Base-by-base conservation (phyloP, 23 tunicate species). In the Styela plicata region DNA sequence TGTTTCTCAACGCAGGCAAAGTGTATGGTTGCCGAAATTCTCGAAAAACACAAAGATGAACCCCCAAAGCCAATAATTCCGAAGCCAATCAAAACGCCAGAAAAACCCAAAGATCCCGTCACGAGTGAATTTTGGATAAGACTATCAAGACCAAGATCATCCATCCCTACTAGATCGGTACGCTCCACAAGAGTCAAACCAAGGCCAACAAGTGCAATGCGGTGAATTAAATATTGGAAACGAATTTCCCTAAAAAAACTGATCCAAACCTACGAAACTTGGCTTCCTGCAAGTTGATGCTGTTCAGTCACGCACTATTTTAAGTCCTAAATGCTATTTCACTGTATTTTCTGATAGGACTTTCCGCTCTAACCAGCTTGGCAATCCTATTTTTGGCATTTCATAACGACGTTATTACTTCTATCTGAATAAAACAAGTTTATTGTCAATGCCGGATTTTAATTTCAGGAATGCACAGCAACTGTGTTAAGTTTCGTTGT, bases 1-100 rank as follows among this genome's bases (percentile, higher is more conserved):
- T n/a, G n/a, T n/a, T n/a, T 44, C 57, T 44, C 13, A 7, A 10
- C 5, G 29, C 78, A 86, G 90, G 78, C 90, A 33, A 80, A 86
- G 27, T 86, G 90, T 64, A 80, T 86, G 85, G 65, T 65, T 1
- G 31, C 36, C n/a, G 90, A 86, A 73, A 85, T 86, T 23, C 52
- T 86, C 26, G 84, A 33, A 20, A 53, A 85, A 5, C 68, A 86
- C 34, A 75, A 83, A 30, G 74, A 64, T 57, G 85, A 70, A 32
- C 79, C 66, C 36, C 33, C 33, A 23, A 82, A 52, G 22, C 65
- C 31, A 17, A 33, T 30, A 0, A 70, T 69, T 33, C n/a, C 84
- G 3, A 64, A 44, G 31, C 79, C 79, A 0, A 70, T 37, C 33
- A 7, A 13, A 5, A 13, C 13, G 7, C 57, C 57, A 5, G 76